Evolutionary conservation across 2,797 vertebrate genomes (phyloP).

Genomic region (Amazona finschi): DNA sequence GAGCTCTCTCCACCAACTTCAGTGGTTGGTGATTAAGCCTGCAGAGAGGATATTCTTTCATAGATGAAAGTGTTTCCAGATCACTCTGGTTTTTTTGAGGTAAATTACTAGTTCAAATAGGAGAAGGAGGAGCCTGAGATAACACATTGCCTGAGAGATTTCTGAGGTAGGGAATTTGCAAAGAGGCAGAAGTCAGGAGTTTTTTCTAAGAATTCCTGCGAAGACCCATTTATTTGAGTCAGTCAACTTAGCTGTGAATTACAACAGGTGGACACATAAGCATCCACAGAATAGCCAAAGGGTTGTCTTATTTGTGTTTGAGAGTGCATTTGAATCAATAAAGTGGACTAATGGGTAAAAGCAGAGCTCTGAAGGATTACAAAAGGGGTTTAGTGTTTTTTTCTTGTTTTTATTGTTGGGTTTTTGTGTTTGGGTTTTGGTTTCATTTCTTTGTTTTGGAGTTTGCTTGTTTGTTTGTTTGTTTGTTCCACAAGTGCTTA

Average conservation of each 20-base stretch:
- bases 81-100: neutral
- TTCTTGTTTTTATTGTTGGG: neutral
- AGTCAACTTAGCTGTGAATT: neutral
- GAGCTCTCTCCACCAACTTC: neutral
- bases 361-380: neutral
- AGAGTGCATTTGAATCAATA: neutral
- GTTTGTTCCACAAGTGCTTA: neutral
- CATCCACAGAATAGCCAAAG: neutral
- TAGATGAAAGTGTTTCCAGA: neutral
- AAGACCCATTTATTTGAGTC: neutral
- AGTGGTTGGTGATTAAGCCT: neutral
- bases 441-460: neutral
- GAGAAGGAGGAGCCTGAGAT: neutral
- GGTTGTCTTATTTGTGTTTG: neutral
- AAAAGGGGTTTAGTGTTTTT: neutral
- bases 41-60: neutral
- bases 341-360: neutral
- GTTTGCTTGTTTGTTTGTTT: fast-evolving
- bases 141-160: neutral
- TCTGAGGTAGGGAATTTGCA: neutral
- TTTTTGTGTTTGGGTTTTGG: neutral
- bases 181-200: neutral
- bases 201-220: neutral
- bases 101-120: neutral
- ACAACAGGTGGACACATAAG: neutral